These are phyloP conservation scores for Melanocharis versteri DNA, from an alignment of 2,113 vertebrate genomes.

Conservation along the genomic window DNA sequence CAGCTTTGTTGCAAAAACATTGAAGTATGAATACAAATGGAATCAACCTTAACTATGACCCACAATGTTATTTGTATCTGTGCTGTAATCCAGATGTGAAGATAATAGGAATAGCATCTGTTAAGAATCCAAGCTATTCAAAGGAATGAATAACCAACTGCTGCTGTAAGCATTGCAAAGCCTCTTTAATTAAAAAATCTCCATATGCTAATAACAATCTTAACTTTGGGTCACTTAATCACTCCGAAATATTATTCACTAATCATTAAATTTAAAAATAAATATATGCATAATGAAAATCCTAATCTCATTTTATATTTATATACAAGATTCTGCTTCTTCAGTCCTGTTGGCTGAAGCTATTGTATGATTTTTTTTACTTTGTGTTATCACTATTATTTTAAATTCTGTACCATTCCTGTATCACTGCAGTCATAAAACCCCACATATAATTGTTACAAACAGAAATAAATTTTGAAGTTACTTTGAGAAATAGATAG, in stretches of 20 bases:
- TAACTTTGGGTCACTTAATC: conserved; percentile 51
- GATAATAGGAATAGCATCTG: conserved; percentile 68
- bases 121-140: conserved; percentile 37
- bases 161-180: conserved; percentile 40
- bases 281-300: background rate
- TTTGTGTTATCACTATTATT: background rate
- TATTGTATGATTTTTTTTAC: background rate
- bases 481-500: background rate
- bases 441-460: background rate
- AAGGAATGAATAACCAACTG: conserved; percentile 54
- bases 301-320: conserved; percentile 37
- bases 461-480: background rate
- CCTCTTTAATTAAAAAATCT: conserved; percentile 66
- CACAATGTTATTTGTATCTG: conserved; percentile 41
- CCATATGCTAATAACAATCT: conserved; percentile 55
- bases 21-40: conserved; percentile 46
- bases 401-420: background rate
- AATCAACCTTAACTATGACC: conserved; percentile 40
- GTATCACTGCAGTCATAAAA: background rate
- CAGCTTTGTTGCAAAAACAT: conserved; percentile 33
- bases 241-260: conserved; percentile 49
- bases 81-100: conserved; percentile 64
- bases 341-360: background rate
- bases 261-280: conserved; percentile 28
- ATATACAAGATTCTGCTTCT: background rate